Evolutionary conservation across 2,113 vertebrate species (phyloP).

Genomic region (Myiagra hebetior): DNA sequence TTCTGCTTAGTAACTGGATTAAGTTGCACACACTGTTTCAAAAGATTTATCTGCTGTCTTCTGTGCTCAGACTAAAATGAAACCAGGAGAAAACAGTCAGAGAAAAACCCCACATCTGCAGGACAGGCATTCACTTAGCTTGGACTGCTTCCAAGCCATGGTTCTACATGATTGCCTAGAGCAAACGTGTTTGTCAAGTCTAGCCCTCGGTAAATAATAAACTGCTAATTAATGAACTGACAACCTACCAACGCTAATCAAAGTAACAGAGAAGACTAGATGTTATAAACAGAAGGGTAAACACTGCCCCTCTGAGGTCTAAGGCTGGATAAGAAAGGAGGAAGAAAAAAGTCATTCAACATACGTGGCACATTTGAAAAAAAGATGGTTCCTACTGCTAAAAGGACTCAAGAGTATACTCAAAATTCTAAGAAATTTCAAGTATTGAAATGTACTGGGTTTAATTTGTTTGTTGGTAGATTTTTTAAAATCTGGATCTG

Average conservation of each 20-base stretch:
- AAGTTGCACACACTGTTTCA: neutral
- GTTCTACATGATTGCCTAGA: neutral
- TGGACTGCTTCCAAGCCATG: neutral
- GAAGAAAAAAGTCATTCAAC: neutral
- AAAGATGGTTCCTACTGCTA: neutral
- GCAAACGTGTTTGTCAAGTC: neutral
- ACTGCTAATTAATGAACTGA: neutral
- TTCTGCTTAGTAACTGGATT: neutral
- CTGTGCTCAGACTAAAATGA: neutral
- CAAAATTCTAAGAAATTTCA: neutral
- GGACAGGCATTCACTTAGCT: neutral
- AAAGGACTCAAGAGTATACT: neutral
- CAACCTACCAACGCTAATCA: neutral
- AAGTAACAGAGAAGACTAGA: neutral
- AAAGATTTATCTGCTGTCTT: neutral
- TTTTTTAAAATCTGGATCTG: neutral
- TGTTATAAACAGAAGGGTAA: neutral
- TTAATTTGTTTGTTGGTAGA: neutral
- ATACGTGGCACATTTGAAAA: neutral
- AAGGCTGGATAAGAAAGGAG: neutral
- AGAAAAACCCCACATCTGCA: neutral
- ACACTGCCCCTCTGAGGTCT: neutral
- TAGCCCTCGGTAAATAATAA: neutral
- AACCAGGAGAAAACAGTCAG: neutral
- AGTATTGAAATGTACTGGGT: neutral